Percentiles rank a stretch among this genome's conserved stretches.
These are phyloP conservation scores for Orussus abietinus DNA, from an alignment of 1,140 invertebrate species.

Conservation along the genomic window DNA sequence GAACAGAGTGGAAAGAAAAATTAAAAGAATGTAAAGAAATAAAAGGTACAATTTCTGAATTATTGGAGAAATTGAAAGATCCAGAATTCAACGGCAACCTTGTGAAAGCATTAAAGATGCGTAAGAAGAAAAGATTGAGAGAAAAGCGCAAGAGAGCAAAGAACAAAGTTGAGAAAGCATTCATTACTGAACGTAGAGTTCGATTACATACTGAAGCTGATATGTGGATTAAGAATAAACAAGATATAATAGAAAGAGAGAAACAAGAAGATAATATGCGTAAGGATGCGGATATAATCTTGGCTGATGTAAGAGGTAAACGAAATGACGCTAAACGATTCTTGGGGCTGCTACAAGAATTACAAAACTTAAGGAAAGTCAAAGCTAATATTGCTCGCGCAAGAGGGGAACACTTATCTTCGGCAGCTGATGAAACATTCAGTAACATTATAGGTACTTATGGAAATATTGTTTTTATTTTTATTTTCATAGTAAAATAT, in stretches of 20 bases:
- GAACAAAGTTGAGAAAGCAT: constrained; percentile 46
- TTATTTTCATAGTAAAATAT: constrained; percentile 3
- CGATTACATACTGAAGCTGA: constrained; percentile 54
- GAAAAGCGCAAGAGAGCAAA: constrained; percentile 50
- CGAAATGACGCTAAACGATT: constrained; percentile 65
- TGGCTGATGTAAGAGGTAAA: constrained; percentile 66
- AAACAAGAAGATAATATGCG: constrained; percentile 66
- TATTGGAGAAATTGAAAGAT: constrained; percentile 45
- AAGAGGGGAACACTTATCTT: constrained; percentile 57
- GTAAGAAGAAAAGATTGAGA: constrained; percentile 56
- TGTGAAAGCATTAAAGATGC: constrained; percentile 51
- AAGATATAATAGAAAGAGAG: constrained; percentile 59
- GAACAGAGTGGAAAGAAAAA: constrained; percentile 55
- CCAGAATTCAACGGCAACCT: constrained; percentile 45
- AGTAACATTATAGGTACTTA: constrained; percentile 42
- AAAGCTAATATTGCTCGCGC: constrained; percentile 59
- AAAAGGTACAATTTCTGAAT: constrained; percentile 49
- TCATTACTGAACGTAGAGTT: constrained; percentile 39
- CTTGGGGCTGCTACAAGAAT: constrained; percentile 58
- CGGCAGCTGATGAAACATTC: constrained; percentile 43
- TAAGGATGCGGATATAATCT: constrained; percentile 64
- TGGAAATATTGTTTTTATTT: constrained; percentile 4
- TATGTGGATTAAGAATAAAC: constrained; percentile 59
- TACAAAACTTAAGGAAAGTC: constrained; percentile 61
- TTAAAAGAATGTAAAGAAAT: constrained; percentile 41